Evolutionary conservation across 2,113 vertebrate species (phyloP).

Genomic region (Silurus asotus): DNA sequence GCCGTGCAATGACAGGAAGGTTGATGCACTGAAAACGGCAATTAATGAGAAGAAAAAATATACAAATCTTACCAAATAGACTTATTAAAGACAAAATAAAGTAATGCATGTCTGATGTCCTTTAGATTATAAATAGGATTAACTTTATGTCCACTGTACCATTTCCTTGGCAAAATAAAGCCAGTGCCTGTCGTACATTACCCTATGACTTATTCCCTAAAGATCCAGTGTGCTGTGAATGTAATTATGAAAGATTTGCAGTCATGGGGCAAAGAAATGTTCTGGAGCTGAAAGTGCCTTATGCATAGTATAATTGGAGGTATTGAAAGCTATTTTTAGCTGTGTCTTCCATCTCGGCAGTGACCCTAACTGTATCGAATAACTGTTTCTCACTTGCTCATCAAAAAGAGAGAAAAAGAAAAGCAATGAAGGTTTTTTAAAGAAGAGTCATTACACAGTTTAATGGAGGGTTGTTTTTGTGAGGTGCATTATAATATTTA

Average conservation of each 20-base stretch:
- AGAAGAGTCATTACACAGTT: background rate
- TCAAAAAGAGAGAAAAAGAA: slow-evolving; percentile 17
- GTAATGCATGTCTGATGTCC: too few species aligned
- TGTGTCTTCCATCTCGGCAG: slow-evolving; percentile 28
- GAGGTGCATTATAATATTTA: background rate
- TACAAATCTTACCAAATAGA: too few species aligned
- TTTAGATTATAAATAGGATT: background rate
- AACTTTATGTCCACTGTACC: too few species aligned
- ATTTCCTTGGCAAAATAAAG: slow-evolving; percentile 10
- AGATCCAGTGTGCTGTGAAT: slow-evolving; percentile 32
- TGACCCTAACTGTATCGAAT: slow-evolving; percentile 43
- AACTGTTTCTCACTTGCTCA: slow-evolving; percentile 31
- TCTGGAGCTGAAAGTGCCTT: slow-evolving; percentile 12
- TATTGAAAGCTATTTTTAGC: slow-evolving; percentile 45
- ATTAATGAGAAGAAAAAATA: too few species aligned
- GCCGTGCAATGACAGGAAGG: too few species aligned
- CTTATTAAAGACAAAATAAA: too few species aligned
- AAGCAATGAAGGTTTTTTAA: background rate
- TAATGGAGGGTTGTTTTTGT: background rate
- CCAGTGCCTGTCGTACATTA: background rate
- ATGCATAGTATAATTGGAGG: slow-evolving; percentile 41
- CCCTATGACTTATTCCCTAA: background rate
- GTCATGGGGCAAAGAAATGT: slow-evolving; percentile 40
- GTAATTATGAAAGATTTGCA: slow-evolving; percentile 44
- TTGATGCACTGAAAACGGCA: too few species aligned